Conservation (phyloP, 2,113 vertebrate genomes). For the Ivindomyrus marchei region DNA sequence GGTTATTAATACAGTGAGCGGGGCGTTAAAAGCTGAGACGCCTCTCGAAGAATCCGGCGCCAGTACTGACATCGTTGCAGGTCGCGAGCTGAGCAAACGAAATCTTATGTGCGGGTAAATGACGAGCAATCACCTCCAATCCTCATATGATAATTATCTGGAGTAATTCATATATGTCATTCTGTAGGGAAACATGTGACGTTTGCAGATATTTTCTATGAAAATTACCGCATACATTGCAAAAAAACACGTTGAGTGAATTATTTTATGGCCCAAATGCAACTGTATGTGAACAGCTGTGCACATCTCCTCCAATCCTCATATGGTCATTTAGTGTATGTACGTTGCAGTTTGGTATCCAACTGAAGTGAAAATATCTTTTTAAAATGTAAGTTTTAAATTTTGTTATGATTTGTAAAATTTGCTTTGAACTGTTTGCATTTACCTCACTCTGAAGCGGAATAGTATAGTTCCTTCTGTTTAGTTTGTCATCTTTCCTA, state of each 20-base stretch:
- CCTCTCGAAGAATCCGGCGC: slow-evolving; percentile 33
- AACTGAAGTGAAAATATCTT: background rate
- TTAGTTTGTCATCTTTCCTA: background rate
- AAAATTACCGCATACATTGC: background rate
- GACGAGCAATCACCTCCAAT: slow-evolving; percentile 29
- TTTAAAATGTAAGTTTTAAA: background rate
- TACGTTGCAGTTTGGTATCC: background rate
- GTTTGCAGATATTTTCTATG: background rate
- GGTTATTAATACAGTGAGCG: slow-evolving; percentile 28
- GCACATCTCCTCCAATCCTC: background rate
- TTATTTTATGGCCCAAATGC: background rate
- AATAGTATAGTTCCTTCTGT: background rate
- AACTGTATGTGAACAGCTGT: background rate
- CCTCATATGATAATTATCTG: slow-evolving; percentile 18
- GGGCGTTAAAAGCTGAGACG: slow-evolving; percentile 22
- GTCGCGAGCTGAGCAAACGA: slow-evolving; percentile 34
- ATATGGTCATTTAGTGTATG: background rate
- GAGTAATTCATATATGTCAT: slow-evolving; percentile 30
- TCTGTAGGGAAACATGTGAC: slow-evolving; percentile 21
- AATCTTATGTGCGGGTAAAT: slow-evolving; percentile 41
- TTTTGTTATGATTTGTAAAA: background rate
- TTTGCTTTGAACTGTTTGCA: slow-evolving; percentile 10
- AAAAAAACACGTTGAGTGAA: background rate
- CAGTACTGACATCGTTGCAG: slow-evolving; percentile 39
- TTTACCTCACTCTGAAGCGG: slow-evolving; percentile 2